Evolutionary conservation across 2,797 vertebrate genomes (phyloP).

Genomic region (Linurgus olivaceus): DNA sequence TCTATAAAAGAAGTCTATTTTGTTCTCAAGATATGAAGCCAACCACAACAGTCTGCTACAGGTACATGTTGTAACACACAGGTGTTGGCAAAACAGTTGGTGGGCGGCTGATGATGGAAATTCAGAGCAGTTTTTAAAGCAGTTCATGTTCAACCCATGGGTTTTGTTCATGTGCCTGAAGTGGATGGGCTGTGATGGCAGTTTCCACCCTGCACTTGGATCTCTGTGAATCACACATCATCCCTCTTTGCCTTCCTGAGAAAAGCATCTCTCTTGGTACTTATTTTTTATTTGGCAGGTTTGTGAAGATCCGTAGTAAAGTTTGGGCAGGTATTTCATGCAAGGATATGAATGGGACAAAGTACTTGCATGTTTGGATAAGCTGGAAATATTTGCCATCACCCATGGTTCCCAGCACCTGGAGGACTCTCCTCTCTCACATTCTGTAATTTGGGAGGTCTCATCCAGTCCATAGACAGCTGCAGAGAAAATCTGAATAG

Average conservation of each 20-base stretch:
- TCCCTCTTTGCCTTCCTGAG: background rate
- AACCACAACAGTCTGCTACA: background rate
- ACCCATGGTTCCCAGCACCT: background rate
- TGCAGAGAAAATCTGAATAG: background rate
- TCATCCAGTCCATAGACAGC: background rate
- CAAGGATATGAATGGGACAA: background rate
- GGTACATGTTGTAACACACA: slow-evolving; percentile 6
- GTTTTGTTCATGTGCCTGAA: background rate
- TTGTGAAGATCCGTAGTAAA: background rate
- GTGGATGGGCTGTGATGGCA: rapidly evolving
- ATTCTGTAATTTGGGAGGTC: background rate
- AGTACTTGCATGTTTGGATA: background rate
- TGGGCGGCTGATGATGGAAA: background rate
- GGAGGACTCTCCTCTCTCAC: background rate
- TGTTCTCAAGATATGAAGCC: background rate
- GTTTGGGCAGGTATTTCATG: background rate
- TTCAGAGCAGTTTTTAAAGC: background rate
- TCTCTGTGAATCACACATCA: background rate
- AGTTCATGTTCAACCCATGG: background rate
- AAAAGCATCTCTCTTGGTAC: background rate
- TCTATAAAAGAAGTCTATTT: background rate
- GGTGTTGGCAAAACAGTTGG: background rate
- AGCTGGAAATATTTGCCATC: background rate
- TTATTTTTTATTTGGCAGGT: background rate
- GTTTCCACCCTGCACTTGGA: background rate